Evolutionary conservation across 2,888 invertebrate genomes (phyloP).

Genomic region (Camptogramma bilineatum): DNA sequence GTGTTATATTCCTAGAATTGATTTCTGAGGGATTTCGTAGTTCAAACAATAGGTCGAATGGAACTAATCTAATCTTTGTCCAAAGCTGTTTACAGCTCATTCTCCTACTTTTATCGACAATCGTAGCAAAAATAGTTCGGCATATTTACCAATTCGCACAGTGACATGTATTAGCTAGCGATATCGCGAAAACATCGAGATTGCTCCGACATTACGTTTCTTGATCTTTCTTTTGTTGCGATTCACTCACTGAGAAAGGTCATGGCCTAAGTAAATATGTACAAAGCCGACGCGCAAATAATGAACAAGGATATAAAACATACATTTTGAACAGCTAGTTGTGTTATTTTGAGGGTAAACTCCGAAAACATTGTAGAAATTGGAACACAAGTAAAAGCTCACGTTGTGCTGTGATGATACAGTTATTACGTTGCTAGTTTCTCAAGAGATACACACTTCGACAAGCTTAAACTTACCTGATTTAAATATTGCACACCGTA

Average conservation of each 20-base stretch:
- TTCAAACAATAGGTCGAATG: slow-evolving; percentile 16
- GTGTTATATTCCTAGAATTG: neutral
- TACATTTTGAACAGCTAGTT: neutral
- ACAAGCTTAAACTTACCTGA: slow-evolving; percentile 63
- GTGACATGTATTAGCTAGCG: slow-evolving; percentile 15
- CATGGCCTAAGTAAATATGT: slow-evolving; percentile 60
- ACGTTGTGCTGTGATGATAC: slow-evolving; percentile 68
- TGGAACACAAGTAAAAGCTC: slow-evolving; percentile 58
- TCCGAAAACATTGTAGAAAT: slow-evolving; percentile 32
- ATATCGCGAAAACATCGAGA: slow-evolving; percentile 49
- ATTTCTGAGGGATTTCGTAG: neutral
- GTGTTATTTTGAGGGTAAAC: slow-evolving; percentile 13
- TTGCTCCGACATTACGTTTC: slow-evolving; percentile 51
- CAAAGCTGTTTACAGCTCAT: slow-evolving; percentile 46
- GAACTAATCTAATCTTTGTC: neutral
- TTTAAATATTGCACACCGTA: slow-evolving; percentile 55
- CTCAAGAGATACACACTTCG: slow-evolving; percentile 17
- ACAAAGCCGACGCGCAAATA: slow-evolving; percentile 19
- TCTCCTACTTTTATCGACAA: slow-evolving; percentile 49
- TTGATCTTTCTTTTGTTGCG: slow-evolving; percentile 64
- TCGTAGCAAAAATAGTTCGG: slow-evolving; percentile 30
- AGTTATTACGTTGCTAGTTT: slow-evolving; percentile 48
- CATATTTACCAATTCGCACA: slow-evolving; percentile 9
- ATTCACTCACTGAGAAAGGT: slow-evolving; percentile 56
- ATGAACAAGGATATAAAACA: slow-evolving; percentile 15